Base-by-base conservation (phyloP, 2,797 vertebrate species). In the Coluber constrictor region DNA sequence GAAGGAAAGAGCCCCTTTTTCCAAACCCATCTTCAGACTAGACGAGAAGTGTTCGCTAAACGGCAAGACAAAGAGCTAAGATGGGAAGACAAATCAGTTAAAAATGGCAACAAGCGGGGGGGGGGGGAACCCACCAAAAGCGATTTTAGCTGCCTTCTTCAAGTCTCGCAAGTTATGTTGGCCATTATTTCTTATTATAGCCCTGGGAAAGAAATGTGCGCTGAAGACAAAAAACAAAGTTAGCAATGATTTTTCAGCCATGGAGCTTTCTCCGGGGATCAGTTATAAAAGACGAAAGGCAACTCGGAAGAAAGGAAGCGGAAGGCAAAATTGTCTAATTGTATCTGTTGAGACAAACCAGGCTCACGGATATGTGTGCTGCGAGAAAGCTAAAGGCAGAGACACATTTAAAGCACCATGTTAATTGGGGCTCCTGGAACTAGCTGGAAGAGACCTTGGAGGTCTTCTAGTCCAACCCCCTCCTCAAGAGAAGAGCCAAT, bases 161-260 rank as follows among this genome's bases (percentile, higher is more conserved):
- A 79, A 93, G 89, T 93, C 94, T 91, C 43, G 60, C 92, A 93
- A 93, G 92, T 94, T 95, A 51, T 89, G 91, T 59, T 94, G 90
- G 54, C 94, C 93, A 90, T 96, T 96, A 96, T 91, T 96, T 95
- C 95, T 95, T 96, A 95, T 96, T 96, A 95, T 94, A 95, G 94
- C 94, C 94, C 74, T 93, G 95, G 96, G 96, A 96, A 96, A 95
- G 93, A 96, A 96, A 96, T 88, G 93, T 93, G 93, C 90, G 90
- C 66, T 9, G 91, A 97, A 96, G 92, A 94, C 87, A 86, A 96
- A 95, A 95, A 95, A 96, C 92, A 57, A 97, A 96, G 95, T 96
- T 96, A 96, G 95, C 94, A 96, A 97, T 94, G 97, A 97, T 96
- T 97, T 96, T 96, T 97, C 94, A 93, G 94, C 96, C 88, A 55